These are phyloP conservation scores for Mechanitis mazaeus DNA, from an alignment of 2,888 invertebrate genomes.

Conservation along the genomic window DNA sequence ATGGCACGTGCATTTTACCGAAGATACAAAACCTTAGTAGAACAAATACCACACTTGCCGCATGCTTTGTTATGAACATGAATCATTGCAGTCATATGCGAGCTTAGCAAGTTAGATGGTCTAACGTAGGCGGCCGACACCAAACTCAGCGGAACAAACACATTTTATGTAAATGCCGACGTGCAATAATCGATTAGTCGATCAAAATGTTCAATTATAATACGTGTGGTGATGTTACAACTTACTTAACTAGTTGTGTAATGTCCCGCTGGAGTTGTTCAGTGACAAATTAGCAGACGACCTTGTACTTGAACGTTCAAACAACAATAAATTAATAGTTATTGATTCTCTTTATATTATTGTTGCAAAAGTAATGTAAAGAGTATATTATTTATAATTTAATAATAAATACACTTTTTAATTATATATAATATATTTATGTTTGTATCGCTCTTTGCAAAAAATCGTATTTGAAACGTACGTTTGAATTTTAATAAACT, in stretches of 20 bases:
- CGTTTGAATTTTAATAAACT: too few relatives aligned
- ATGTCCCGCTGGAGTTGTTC: conserved; percentile 7
- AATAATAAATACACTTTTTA: neutral
- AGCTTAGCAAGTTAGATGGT: conserved; percentile 18
- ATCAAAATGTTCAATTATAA: neutral
- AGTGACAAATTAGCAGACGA: conserved; percentile 13
- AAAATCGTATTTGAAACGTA: too few relatives aligned
- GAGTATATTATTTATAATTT: neutral
- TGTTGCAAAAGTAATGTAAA: too few relatives aligned
- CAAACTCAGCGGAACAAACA: conserved; percentile 19
- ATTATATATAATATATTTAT: too few relatives aligned
- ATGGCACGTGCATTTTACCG: conserved; percentile 19
- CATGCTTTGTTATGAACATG: conserved; percentile 26
- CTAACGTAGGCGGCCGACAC: conserved; percentile 25
- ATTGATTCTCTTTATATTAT: too few relatives aligned
- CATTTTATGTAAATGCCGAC: conserved; percentile 23
- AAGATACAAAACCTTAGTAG: conserved; percentile 15
- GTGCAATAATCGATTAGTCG: neutral
- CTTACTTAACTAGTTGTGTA: conserved; percentile 3
- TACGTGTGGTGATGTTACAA: neutral
- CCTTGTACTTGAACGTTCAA: conserved; percentile 19
- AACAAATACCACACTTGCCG: conserved; percentile 19
- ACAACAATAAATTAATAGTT: conserved; percentile 9
- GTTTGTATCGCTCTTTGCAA: too few relatives aligned
- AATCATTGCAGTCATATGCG: conserved; percentile 23